Evolutionary conservation across 1,140 invertebrate species (phyloP).

Genomic region (Cotesia glomerata): DNA sequence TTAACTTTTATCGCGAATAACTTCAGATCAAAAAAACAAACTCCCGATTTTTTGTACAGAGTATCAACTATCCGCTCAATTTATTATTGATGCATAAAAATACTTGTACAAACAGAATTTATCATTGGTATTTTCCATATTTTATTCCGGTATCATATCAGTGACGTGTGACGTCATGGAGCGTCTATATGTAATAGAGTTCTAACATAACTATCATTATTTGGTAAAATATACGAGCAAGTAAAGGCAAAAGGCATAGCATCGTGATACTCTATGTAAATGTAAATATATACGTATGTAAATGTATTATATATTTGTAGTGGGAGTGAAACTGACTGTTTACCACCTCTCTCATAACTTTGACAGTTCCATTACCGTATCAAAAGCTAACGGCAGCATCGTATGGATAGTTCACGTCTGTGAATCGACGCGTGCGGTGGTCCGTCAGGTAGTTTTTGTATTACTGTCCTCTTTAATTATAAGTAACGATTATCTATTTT

Average conservation of each 20-base stretch:
- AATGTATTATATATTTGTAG: conserved; percentile 1
- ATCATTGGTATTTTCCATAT: too few species aligned
- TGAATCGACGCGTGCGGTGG: conserved; percentile 38
- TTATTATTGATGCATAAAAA: too few species aligned
- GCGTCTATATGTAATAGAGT: too few species aligned
- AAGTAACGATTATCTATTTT: neutral
- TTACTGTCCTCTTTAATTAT: neutral
- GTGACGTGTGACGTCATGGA: too few species aligned
- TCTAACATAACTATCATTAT: too few species aligned
- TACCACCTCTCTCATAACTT: conserved; percentile 46
- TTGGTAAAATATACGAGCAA: too few species aligned
- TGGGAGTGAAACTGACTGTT: conserved; percentile 24
- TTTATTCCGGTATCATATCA: too few species aligned
- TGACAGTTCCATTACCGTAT: conserved; percentile 62
- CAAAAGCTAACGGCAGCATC: conserved; percentile 38
- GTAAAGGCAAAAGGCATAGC: neutral
- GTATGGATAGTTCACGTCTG: conserved; percentile 42
- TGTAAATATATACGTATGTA: neutral
- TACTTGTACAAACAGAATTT: too few species aligned
- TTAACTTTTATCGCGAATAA: too few species aligned
- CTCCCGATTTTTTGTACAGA: too few species aligned
- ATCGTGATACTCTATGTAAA: neutral
- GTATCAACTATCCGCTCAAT: too few species aligned
- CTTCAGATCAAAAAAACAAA: too few species aligned
- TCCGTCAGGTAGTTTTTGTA: conserved; percentile 2